These are phyloP conservation scores for Cremastobaeus sp. DNA, from an alignment of 2,888 invertebrate species.

Conservation along the genomic window DNA sequence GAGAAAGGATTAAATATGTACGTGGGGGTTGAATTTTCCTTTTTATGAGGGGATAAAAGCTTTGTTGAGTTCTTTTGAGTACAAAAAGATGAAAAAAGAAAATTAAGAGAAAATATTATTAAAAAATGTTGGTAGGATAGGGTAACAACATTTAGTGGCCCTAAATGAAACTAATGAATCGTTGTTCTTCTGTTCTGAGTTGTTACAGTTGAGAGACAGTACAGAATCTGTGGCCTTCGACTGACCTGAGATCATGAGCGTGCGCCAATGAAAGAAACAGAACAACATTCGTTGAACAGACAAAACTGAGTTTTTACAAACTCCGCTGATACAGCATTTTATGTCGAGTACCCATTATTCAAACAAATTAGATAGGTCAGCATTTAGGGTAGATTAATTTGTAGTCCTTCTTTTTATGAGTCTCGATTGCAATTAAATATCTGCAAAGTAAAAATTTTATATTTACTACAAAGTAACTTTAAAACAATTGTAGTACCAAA, in stretches of 20 bases:
- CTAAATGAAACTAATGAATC: slow-evolving; percentile 79
- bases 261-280: slow-evolving; percentile 78
- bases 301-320: slow-evolving; percentile 76
- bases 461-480: too few species aligned
- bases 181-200: slow-evolving; percentile 80
- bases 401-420: slow-evolving; percentile 70
- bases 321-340: slow-evolving; percentile 74
- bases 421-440: too few species aligned
- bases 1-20: too few species aligned
- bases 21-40: too few species aligned
- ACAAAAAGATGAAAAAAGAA: slow-evolving; percentile 30
- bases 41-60: slow-evolving; percentile 24
- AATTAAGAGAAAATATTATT: slow-evolving; percentile 17
- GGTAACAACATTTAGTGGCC: slow-evolving; percentile 71
- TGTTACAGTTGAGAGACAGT: slow-evolving; percentile 79
- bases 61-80: slow-evolving; percentile 44
- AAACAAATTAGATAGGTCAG: slow-evolving; percentile 77
- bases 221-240: slow-evolving; percentile 79
- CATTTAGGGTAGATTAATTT: slow-evolving; percentile 75
- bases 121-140: slow-evolving; percentile 63
- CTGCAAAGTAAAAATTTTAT: too few species aligned
- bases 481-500: too few species aligned
- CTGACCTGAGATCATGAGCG: slow-evolving; percentile 78
- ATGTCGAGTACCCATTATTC: slow-evolving; percentile 73
- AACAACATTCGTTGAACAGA: slow-evolving; percentile 77